Evolutionary conservation across 2,113 vertebrate species (phyloP).

Genomic region (Bubalus kerabau): DNA sequence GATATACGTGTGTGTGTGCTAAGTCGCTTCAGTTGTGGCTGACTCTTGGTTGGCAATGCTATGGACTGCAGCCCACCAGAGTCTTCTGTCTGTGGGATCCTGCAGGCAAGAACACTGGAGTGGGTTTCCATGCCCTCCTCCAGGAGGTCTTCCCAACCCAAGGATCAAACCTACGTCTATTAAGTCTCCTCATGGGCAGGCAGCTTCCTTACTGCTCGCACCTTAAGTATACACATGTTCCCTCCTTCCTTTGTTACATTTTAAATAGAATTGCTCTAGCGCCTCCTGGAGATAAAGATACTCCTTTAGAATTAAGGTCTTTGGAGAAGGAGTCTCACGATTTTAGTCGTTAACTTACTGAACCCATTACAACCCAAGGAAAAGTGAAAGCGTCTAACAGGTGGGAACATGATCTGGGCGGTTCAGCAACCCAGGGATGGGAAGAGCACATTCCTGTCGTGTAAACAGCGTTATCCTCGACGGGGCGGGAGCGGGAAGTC

Average conservation of each 20-base stretch:
- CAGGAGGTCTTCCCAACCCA: background rate
- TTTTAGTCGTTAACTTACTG: background rate
- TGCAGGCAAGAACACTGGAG: background rate
- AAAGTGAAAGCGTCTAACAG: background rate
- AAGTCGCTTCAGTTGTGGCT: background rate
- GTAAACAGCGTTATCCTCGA: fast-evolving
- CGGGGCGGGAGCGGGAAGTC: background rate
- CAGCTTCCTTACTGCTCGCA: background rate
- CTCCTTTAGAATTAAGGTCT: background rate
- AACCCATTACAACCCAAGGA: background rate
- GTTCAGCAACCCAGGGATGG: background rate
- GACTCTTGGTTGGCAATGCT: background rate
- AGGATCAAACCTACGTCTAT: fast-evolving
- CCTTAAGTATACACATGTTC: background rate
- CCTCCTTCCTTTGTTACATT: background rate
- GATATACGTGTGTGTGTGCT: background rate
- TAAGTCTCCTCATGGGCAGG: background rate
- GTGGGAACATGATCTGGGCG: background rate
- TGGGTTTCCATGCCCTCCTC: background rate
- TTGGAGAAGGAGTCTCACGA: background rate
- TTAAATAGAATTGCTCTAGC: background rate
- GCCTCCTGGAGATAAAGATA: background rate
- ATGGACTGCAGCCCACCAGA: background rate
- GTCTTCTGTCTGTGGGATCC: background rate
- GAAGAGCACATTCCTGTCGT: fast-evolving